A percentile compares a stretch with the other conserved stretches of the same genome.
phyloP scores from a whole-genome alignment of 2,113 vertebrate species.

The Prionailurus viverrinus region DNA sequence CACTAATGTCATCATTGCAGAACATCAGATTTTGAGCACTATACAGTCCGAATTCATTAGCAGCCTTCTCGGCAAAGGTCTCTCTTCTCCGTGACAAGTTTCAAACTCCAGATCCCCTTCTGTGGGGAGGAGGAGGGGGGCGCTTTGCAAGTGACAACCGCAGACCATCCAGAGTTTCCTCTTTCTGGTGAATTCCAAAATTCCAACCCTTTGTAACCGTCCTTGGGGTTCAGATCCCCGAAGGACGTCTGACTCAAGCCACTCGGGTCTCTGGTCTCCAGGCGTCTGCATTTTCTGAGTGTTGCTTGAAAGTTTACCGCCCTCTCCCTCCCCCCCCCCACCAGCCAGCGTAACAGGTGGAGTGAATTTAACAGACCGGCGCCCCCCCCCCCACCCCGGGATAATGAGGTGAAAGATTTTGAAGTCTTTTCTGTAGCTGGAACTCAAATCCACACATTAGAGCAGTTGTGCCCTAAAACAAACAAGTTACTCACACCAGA shows the following conservation, averaged over 20 bases:
- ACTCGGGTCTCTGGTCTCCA: not conserved
- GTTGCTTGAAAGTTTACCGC: slow-evolving; percentile 24
- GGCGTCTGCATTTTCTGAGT: not conserved
- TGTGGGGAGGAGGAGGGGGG: not conserved
- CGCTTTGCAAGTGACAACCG: not conserved
- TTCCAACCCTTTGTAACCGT: not conserved
- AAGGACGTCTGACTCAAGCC: not conserved
- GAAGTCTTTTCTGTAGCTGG: not conserved
- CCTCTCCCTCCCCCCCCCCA: not conserved
- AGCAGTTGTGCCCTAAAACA: not conserved
- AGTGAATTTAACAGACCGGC: not conserved
- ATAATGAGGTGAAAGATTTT: rapidly evolving
- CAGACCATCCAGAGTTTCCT: not conserved
- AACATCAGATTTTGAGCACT: slow-evolving; percentile 86
- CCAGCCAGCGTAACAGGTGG: too few species aligned
- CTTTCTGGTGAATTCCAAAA: not conserved
- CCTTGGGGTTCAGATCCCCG: not conserved
- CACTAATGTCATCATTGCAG: slow-evolving; percentile 86
- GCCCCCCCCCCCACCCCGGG: rapidly evolving
- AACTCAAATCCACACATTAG: not conserved
- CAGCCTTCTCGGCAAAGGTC: slow-evolving; percentile 75
- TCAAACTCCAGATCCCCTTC: slow-evolving; percentile 59
- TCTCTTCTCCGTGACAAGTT: slow-evolving; percentile 77
- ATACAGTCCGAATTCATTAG: slow-evolving; percentile 83
- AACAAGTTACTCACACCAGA: rapidly evolving